Base-by-base conservation (phyloP, 1,140 invertebrate genomes). In the Oppia nitens region DNA sequence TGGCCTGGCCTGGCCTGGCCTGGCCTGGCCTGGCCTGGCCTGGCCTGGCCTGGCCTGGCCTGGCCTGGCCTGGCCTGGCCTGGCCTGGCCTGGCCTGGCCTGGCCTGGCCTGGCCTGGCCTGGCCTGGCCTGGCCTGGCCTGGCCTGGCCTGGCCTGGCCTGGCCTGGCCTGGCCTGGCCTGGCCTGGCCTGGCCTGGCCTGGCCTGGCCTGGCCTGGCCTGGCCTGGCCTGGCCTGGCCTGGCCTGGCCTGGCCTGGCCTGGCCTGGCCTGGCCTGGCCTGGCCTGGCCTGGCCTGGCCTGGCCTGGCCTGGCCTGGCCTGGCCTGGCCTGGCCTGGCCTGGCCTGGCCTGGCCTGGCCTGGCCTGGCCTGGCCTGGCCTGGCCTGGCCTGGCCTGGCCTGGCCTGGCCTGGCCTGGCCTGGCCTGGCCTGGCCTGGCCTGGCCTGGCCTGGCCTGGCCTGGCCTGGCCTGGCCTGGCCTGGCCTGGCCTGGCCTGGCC, bases 21-120 rank as follows among this genome's bases (percentile, higher is more conserved):
- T 63, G 61, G 63, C 63, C 63, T 64, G 63, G 62, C 63, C 64
- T 62, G 63, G 62, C 63, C 64, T 62, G 63, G 62, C 63, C 62
- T 64, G 63, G 62, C 63, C 62, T 64, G 63, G 59, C 62, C 59
- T 25, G 32, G 26, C 64, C 59, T 25, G 32, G 26, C 64, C 47
- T 62, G 63, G 62, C 63, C 64, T 62, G 63, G 62, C 63, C 61
- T 57, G 61, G 25, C 40, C 24, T 52, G 61, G 50, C 40, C 24
- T 52, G 61, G 50, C 57, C 55, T 64, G 63, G 63, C 62, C 63
- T 56, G 53, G 58, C 60, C 60, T 53, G 54, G 53, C 62, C 62
- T 60, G 60, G 52, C 60, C 62, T 60, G 60, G 45, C 61, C 62
- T 60, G 61, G 50, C 60, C 29, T 23, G 52, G 24, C 52, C 29